These are phyloP conservation scores for Lampris megalopsis DNA, from an alignment of 2,113 vertebrate genomes.

Conservation along the genomic window DNA sequence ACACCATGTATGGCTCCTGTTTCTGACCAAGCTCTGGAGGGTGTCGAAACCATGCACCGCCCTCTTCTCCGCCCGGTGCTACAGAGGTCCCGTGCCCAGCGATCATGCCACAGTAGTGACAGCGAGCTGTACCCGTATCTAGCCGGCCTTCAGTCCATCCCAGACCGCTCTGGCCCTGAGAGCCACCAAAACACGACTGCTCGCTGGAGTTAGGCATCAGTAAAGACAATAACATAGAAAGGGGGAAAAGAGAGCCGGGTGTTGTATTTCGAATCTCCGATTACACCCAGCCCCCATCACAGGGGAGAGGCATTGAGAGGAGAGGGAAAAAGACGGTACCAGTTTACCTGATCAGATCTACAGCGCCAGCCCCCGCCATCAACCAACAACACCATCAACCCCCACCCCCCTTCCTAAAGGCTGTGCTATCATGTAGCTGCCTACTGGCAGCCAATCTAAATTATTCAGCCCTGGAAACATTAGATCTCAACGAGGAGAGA, in stretches of 20 bases:
- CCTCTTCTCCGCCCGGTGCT: constrained; percentile 64
- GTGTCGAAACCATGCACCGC: constrained; percentile 79
- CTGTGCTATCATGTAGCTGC: constrained; percentile 82
- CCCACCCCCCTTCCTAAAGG: constrained; percentile 40
- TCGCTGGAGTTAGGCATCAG: constrained; percentile 87
- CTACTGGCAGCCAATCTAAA: constrained; percentile 86
- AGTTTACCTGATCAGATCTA: constrained; percentile 74
- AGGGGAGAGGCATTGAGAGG: constrained; percentile 53
- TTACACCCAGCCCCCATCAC: constrained; percentile 75
- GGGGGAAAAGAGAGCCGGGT: constrained; percentile 63
- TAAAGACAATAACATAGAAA: constrained; percentile 70
- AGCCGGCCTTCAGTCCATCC: constrained; percentile 85
- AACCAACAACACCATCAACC: no score
- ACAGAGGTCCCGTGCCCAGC: constrained; percentile 81
- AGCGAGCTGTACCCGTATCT: constrained; percentile 69
- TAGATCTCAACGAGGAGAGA: constrained; percentile 77
- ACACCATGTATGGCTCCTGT: constrained; percentile 64
- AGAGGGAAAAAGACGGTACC: constrained; percentile 68
- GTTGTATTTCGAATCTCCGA: constrained; percentile 81
- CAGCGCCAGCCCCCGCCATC: constrained; percentile 25
- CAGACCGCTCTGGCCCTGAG: constrained; percentile 85
- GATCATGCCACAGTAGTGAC: constrained; percentile 75
- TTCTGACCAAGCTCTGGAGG: constrained; percentile 63
- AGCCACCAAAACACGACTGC: constrained; percentile 83
- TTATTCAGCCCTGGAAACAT: constrained; percentile 94